A percentile compares a stretch with the other conserved stretches of the same genome.
Evolutionary conservation across 2,797 vertebrate species (phyloP).

Genomic region (Tachyglossus aculeatus): DNA sequence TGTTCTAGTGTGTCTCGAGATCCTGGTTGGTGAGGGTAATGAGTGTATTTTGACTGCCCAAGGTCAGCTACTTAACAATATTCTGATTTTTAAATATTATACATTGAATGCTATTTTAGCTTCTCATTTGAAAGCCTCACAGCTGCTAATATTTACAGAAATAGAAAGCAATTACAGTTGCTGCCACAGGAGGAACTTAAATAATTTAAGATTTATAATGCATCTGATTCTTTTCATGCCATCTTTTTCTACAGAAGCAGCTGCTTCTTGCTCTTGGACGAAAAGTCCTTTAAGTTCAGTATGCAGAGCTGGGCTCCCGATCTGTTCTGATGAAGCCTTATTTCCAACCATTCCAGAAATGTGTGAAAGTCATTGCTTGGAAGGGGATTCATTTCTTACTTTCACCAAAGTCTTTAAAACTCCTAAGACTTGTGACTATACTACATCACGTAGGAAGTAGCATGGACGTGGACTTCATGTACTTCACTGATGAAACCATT

Average conservation of each 20-base stretch:
- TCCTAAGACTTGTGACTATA: too few species aligned
- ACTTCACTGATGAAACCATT: constrained; percentile 56
- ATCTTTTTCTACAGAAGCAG: constrained; percentile 68
- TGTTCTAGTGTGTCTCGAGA: constrained; percentile 32
- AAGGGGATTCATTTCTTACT: constrained; percentile 28
- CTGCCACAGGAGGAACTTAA: constrained; percentile 73
- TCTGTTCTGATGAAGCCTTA: too few species aligned
- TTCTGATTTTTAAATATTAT: constrained; percentile 63
- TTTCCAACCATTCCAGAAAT: too few species aligned
- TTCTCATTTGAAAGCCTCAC: constrained; percentile 69
- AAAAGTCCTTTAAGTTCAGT: constrained; percentile 35
- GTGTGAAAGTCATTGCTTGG: too few species aligned
- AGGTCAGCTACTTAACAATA: constrained; percentile 62
- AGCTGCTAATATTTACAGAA: constrained; percentile 73
- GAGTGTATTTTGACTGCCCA: constrained; percentile 41
- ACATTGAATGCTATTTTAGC: constrained; percentile 64
- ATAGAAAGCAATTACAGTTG: constrained; percentile 71
- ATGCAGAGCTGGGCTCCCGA: constrained; percentile 36
- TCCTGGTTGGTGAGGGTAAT: constrained; percentile 29
- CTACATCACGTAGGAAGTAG: too few species aligned
- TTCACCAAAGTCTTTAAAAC: too few species aligned
- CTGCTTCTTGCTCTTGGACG: constrained; percentile 59
- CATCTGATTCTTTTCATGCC: constrained; percentile 62
- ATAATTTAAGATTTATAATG: constrained; percentile 74
- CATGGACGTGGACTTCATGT: too few species aligned